A percentile compares a stretch with the other conserved stretches of the same genome.
phyloP scores from a whole-genome alignment of 2,113 vertebrate genomes.

The Gopherus flavomarginatus region DNA sequence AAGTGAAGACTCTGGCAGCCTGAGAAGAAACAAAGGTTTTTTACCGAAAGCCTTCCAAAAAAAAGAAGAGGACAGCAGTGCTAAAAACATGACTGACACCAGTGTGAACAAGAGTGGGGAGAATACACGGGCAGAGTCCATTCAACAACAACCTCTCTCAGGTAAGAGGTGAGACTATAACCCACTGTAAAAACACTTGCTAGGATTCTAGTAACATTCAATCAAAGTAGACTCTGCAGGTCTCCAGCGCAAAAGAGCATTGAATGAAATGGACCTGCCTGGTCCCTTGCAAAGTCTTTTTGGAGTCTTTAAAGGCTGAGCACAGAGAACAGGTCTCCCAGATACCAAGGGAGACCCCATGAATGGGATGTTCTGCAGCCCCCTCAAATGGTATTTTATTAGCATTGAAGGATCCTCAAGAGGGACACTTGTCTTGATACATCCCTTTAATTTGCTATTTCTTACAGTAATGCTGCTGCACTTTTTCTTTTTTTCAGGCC shows the following conservation, averaged over 20 bases:
- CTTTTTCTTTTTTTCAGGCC: not conserved
- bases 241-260: not conserved
- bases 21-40: not conserved
- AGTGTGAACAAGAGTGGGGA: not conserved
- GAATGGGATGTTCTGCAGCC: not conserved
- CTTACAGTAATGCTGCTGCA: not conserved
- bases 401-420: not conserved
- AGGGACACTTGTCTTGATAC: not conserved
- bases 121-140: not conserved
- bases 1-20: not conserved
- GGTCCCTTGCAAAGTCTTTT: accelerated
- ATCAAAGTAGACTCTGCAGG: not conserved
- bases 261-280: not conserved
- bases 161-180: conserved; percentile 49
- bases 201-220: not conserved
- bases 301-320: not conserved
- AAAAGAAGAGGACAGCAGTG: not conserved
- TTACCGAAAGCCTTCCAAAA: not conserved
- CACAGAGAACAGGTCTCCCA: not conserved
- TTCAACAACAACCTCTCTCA: conserved; percentile 62
- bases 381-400: not conserved
- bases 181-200: not conserved
- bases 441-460: not conserved
- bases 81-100: accelerated
- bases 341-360: not conserved